These are phyloP conservation scores for Tiaroga cobitis DNA, from an alignment of 2,797 vertebrate genomes.

Conservation along the genomic window DNA sequence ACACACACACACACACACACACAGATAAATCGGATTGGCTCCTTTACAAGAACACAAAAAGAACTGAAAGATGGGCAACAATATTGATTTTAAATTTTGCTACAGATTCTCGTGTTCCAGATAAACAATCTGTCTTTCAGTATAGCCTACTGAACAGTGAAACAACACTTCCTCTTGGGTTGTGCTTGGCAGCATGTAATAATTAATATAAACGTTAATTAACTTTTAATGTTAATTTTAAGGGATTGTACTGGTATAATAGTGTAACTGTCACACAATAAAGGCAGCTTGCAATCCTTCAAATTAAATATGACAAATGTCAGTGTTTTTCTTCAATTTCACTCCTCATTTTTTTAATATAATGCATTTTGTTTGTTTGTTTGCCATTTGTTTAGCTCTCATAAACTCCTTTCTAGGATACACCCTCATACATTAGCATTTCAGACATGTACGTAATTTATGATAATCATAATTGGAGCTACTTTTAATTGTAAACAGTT, in stretches of 20 bases:
- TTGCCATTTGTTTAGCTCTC: slow-evolving; percentile 5
- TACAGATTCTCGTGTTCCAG: not conserved
- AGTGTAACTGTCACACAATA: not conserved
- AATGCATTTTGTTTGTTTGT: not conserved
- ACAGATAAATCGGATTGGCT: not conserved
- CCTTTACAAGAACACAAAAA: not conserved
- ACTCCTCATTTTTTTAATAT: not conserved
- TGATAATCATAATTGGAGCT: slow-evolving; percentile 41
- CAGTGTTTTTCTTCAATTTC: not conserved
- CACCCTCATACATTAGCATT: slow-evolving; percentile 25
- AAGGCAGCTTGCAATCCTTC: not conserved
- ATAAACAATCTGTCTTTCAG: slow-evolving; percentile 16
- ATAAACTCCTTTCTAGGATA: not conserved
- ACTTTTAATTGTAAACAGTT: slow-evolving; percentile 51
- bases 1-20: too few species aligned
- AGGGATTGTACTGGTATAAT: not conserved
- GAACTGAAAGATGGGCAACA: not conserved
- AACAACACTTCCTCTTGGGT: not conserved
- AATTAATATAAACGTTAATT: not conserved
- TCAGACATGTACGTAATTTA: slow-evolving; percentile 38
- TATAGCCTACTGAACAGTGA: not conserved
- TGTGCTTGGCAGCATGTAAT: not conserved
- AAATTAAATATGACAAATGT: not conserved
- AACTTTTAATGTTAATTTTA: not conserved
- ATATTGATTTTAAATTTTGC: slow-evolving; percentile 5